Evolutionary conservation across 2,797 vertebrate genomes (phyloP).

Genomic region (Parotocinclus haroldoi): DNA sequence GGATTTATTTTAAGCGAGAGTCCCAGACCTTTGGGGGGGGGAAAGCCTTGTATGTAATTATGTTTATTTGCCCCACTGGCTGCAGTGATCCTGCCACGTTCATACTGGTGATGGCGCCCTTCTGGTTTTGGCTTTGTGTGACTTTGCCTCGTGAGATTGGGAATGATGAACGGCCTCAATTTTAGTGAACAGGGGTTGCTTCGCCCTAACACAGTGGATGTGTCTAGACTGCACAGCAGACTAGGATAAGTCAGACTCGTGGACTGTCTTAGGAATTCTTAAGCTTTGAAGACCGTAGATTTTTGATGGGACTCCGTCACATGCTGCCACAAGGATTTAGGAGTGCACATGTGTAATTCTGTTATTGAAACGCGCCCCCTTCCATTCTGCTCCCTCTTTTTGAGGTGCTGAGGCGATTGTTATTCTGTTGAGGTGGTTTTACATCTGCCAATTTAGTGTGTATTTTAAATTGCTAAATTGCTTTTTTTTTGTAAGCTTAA

Average conservation of each 20-base stretch:
- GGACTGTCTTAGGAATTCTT: constrained; percentile 66
- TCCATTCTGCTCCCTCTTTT: constrained; percentile 66
- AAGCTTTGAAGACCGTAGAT: constrained; percentile 64
- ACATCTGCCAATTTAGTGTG: constrained; percentile 79
- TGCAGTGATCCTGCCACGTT: constrained; percentile 21
- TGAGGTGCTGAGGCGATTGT: constrained; percentile 64
- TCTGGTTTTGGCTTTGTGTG: background rate
- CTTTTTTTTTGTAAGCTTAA: constrained; percentile 67
- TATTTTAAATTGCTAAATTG: constrained; percentile 65
- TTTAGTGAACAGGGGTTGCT: background rate
- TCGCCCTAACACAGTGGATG: background rate
- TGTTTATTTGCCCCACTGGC: constrained; percentile 15
- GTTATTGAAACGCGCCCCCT: constrained; percentile 58
- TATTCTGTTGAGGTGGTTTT: constrained; percentile 79
- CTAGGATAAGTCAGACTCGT: constrained; percentile 31
- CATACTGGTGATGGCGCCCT: constrained; percentile 3
- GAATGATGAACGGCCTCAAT: constrained; percentile 1
- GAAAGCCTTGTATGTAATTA: constrained; percentile 23
- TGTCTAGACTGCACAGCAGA: background rate
- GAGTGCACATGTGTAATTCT: constrained; percentile 49
- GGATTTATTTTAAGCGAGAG: constrained; percentile 9
- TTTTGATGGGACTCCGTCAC: constrained; percentile 46
- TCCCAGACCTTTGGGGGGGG: constrained; percentile 14
- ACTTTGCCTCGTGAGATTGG: too few relatives aligned
- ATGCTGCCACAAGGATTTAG: constrained; percentile 56